These are phyloP conservation scores for Caradrina kadenii DNA, from an alignment of 2,888 invertebrate genomes.

Conservation along the genomic window DNA sequence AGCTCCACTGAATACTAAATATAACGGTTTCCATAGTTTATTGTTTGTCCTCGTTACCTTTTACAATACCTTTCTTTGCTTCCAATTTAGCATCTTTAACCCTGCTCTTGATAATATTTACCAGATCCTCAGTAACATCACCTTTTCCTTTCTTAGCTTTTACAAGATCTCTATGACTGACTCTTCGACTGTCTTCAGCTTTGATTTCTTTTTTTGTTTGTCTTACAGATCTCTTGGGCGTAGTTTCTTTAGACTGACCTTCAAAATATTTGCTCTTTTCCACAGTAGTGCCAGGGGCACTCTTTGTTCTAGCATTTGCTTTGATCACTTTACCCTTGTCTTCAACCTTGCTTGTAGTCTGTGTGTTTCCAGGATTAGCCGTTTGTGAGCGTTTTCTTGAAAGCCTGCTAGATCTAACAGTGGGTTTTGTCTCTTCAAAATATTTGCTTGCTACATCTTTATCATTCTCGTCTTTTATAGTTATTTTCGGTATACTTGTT, in stretches of 20 bases:
- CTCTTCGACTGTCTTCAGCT: slow-evolving; percentile 70
- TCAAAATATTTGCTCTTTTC: slow-evolving; percentile 83
- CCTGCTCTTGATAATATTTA: slow-evolving; percentile 88
- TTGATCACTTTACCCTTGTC: slow-evolving; percentile 47
- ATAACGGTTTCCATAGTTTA: not conserved
- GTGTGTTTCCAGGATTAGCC: slow-evolving; percentile 53
- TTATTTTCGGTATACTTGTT: slow-evolving; percentile 71
- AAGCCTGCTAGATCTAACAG: slow-evolving; percentile 38
- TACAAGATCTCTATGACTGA: slow-evolving; percentile 82
- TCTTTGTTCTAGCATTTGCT: slow-evolving; percentile 76
- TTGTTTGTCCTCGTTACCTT: slow-evolving; percentile 70
- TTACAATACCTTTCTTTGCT: slow-evolving; percentile 76
- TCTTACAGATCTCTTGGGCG: slow-evolving; percentile 63
- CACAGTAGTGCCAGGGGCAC: slow-evolving; percentile 71
- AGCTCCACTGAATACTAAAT: not conserved
- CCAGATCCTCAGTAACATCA: slow-evolving; percentile 87
- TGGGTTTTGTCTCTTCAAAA: slow-evolving; percentile 68
- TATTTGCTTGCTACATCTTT: slow-evolving; percentile 75
- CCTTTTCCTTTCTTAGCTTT: slow-evolving; percentile 73
- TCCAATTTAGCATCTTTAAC: slow-evolving; percentile 85
- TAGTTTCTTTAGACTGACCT: slow-evolving; percentile 61
- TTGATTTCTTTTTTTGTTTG: slow-evolving; percentile 70
- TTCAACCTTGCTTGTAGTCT: slow-evolving; percentile 28
- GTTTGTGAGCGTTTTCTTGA: slow-evolving; percentile 71
- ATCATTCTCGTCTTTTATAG: slow-evolving; percentile 70